A percentile compares a stretch with the other conserved stretches of the same genome.
Conservation (phyloP, 2,888 invertebrate genomes). For the Cepaea hortensis region DNA sequence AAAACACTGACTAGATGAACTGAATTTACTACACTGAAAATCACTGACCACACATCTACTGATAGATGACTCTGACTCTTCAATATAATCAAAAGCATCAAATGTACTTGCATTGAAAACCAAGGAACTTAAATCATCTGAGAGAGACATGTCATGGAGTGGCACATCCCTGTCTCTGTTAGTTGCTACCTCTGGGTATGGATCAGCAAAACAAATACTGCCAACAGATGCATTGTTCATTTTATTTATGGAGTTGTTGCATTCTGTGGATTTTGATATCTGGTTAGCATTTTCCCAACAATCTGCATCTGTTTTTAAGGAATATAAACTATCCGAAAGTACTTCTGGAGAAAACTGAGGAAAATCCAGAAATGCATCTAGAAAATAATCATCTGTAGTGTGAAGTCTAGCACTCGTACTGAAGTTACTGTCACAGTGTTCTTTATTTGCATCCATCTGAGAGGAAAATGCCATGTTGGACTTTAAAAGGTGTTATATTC, state of each 20-base stretch:
- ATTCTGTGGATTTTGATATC: background rate
- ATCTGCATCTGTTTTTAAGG: background rate
- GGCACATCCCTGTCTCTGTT: background rate
- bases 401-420: background rate
- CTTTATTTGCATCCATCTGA: background rate
- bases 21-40: background rate
- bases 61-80: background rate
- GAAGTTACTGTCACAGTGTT: background rate
- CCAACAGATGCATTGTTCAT: background rate
- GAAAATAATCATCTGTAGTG: background rate
- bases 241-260: background rate
- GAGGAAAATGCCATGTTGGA: conserved; percentile 1
- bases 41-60: background rate
- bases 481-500: background rate
- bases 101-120: conserved; percentile 6
- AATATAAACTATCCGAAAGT: background rate
- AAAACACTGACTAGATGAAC: background rate
- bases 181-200: background rate
- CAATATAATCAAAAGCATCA: conserved; percentile 19
- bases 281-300: background rate
- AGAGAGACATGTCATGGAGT: background rate
- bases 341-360: conserved; percentile 1
- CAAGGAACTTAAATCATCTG: background rate
- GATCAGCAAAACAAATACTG: background rate
- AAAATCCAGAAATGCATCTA: background rate